Conservation (phyloP, 2,113 vertebrate species). For the Cariama cristata region DNA sequence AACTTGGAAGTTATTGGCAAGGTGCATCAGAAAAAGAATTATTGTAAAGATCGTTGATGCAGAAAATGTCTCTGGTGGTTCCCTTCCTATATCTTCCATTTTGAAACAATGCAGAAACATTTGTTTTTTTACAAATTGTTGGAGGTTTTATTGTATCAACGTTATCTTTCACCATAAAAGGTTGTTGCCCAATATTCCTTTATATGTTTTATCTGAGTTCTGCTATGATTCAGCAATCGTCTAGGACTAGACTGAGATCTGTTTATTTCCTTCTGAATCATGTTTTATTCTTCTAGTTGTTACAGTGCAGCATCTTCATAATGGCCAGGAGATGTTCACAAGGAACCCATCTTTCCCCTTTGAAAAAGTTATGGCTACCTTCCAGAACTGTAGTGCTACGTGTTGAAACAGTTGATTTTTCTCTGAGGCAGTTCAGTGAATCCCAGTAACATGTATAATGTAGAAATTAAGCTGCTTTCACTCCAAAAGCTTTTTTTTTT, state of each 20-base stretch:
- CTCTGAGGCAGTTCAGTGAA: background rate
- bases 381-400: background rate
- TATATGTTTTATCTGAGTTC: background rate
- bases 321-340: background rate
- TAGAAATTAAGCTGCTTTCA: background rate
- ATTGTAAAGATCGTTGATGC: background rate
- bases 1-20: background rate
- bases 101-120: background rate
- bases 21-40: background rate
- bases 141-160: background rate
- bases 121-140: background rate
- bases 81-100: background rate
- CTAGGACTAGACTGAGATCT: background rate
- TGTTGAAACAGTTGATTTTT: background rate
- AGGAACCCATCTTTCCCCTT: background rate
- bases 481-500: background rate
- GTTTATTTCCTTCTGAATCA: constrained; percentile 7
- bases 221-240: background rate
- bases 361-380: background rate
- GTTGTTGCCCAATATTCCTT: background rate
- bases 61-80: background rate
- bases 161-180: background rate
- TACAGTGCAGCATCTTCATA: background rate
- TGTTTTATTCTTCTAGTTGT: background rate
- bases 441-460: background rate